Evolutionary conservation across 1,140 invertebrate species (phyloP), one percentile per base, ranked within the genome.

Genomic region (Diprion similis): DNA sequence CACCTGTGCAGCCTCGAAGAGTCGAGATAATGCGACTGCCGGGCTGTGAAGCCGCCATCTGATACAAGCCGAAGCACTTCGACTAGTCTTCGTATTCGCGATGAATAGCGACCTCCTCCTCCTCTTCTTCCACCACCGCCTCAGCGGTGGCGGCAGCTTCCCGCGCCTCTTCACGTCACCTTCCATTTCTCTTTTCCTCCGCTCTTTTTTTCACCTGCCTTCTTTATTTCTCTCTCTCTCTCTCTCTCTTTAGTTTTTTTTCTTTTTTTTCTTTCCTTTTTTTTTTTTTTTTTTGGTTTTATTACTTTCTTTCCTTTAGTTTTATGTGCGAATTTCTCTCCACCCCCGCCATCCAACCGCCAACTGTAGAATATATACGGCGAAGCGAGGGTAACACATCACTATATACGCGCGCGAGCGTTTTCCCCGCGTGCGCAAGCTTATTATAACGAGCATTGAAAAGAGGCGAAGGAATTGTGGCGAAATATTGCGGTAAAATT

Each of bases 141-240:
- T 37, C 24, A 37, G 24, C 24, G 24, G 24, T 37, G 6, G 24
- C 24, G 24, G 24, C 24, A 37, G 51, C 51, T 59, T 59, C n/a
- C 51, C 51, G 51, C 51, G 51, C 51, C 51, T 59, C 51, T 59
- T 59, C 51, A 59, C 51, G 51, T 59, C 51, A 59, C 51, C 51
- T 59, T 59, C 51, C 51, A 59, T 59, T 15, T 59, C n/a, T 59
- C 51, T 59, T 59, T 59, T 11, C n/a, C n/a, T 13, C n/a, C 9
- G 11, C 11, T 59, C n/a, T 15, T 59, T 59, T 15, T 59, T 11
- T 15, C n/a, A 59, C 51, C n/a, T 13, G 11, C n/a, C n/a, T 59
- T 59, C n/a, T 59, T 59, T 59, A 15, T 17, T 59, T 59, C n/a
- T 17, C 24, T 37, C 6, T 37, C 24, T 37, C 24, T 37, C 24